Evolutionary conservation across 2,888 invertebrate species (phyloP), one percentile per base, ranked within the genome.

Genomic region (Epinotia brunnichana): DNA sequence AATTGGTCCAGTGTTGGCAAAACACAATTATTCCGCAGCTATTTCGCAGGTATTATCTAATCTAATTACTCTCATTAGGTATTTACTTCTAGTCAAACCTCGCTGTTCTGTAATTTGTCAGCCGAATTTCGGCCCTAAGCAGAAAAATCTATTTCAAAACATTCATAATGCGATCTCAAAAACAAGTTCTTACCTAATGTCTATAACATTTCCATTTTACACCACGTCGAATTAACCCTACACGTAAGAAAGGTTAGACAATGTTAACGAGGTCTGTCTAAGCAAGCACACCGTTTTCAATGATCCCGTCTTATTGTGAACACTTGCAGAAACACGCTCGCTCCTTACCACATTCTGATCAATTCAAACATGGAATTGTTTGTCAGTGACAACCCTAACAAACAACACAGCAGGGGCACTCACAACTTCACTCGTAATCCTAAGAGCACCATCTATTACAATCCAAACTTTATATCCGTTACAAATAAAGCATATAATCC

Each of bases 311-410:
- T 13, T 39, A 67, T 69, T 69, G 57, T 54, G 41, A 66, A 51
- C 73, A 57, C 57, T 66, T 54, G 59, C 62, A 35, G 57, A 67
- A 72, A 63, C 48, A 48, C n/a, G 69, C 69, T 62, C 57, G 68
- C 17, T 54, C 74, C 74, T 77, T 77, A 64, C 78, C 78, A 74
- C 76, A 76, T 78, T 77, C 81, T 82, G 85, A 86, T 86, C 84
- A 85, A 87, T 83, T 86, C 78, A 83, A 85, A 86, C 85, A n/a
- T n/a, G n/a, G 84, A 83, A 81, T 78, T 59, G 77, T 81, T 84
- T 81, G 88, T 87, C 87, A 87, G 83, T 81, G 88, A 87, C 87
- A 87, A 84, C 79, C 83, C 83, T 82, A 83, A 83, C 88, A 86
- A 89, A 88, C 85, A 84, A 86, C 87, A 54, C 89, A 86, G 89